Evolutionary conservation across 2,797 vertebrate species (phyloP).

Genomic region (Tenualosa thibaudeaui): DNA sequence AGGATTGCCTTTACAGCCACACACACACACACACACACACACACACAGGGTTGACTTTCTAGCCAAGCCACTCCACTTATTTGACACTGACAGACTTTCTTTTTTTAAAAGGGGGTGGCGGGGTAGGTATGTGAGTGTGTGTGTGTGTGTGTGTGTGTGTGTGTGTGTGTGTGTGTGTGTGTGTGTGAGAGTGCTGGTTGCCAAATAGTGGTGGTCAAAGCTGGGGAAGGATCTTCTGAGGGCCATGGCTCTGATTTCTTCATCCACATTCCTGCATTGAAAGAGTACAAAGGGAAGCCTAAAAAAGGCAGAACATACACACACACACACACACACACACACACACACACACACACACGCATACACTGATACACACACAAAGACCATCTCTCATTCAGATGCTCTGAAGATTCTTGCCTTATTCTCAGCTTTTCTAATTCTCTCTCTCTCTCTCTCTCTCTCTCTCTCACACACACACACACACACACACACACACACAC

Average conservation of each 20-base stretch:
- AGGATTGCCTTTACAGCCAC: slow-evolving; percentile 31
- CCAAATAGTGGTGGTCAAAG: too few relatives aligned
- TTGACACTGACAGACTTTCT: slow-evolving; percentile 25
- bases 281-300: slow-evolving; percentile 45
- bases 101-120: background rate
- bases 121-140: background rate
- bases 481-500: slow-evolving; percentile 26
- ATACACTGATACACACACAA: slow-evolving; percentile 9
- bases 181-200: background rate
- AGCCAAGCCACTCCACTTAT: slow-evolving; percentile 18
- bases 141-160: background rate
- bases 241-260: slow-evolving; percentile 38
- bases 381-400: background rate
- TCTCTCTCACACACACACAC: background rate
- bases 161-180: slow-evolving; percentile 4
- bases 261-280: slow-evolving; percentile 45
- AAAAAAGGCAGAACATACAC: slow-evolving; percentile 44
- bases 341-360: slow-evolving; percentile 18
- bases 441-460: background rate
- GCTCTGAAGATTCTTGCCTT: background rate
- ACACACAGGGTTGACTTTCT: too few relatives aligned
- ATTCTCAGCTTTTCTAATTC: background rate
- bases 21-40: too few relatives aligned
- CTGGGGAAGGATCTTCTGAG: background rate
- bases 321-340: slow-evolving; percentile 33